These are phyloP conservation scores for Apeltes quadracus DNA, from an alignment of 2,113 vertebrate species.

Conservation along the genomic window DNA sequence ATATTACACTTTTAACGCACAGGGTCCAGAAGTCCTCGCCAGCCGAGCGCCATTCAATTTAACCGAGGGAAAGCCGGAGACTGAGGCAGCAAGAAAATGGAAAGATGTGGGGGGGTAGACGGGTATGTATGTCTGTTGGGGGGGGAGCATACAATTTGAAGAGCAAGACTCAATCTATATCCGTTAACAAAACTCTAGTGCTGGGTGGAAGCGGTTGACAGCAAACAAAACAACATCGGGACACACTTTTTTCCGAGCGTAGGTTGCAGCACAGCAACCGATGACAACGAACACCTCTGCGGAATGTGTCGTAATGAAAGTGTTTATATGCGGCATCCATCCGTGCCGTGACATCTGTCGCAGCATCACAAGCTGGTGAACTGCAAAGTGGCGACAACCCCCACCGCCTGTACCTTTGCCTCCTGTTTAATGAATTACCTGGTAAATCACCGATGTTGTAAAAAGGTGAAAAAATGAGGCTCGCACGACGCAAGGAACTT, in stretches of 20 bases:
- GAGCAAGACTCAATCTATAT: slow-evolving; percentile 49
- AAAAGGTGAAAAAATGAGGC: background rate
- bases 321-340: slow-evolving; percentile 46
- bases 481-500: background rate
- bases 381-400: slow-evolving; percentile 22
- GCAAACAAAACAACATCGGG: slow-evolving; percentile 43
- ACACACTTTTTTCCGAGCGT: slow-evolving; percentile 10
- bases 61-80: background rate
- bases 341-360: slow-evolving; percentile 55
- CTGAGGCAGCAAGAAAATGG: background rate
- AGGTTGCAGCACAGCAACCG: slow-evolving; percentile 10
- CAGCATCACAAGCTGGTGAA: slow-evolving; percentile 39
- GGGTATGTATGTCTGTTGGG: background rate
- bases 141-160: slow-evolving; percentile 34
- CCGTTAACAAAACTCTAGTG: slow-evolving; percentile 45
- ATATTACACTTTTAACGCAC: slow-evolving; percentile 1
- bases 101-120: background rate
- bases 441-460: slow-evolving; percentile 11
- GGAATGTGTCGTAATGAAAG: slow-evolving; percentile 37
- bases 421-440: slow-evolving; percentile 35
- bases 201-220: slow-evolving; percentile 43
- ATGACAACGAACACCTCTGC: slow-evolving; percentile 47
- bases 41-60: slow-evolving; percentile 5
- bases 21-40: slow-evolving; percentile 2
- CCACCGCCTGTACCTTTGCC: slow-evolving; percentile 3